These are phyloP conservation scores for Cloeon dipterum DNA, from an alignment of 2,888 invertebrate species.

Conservation along the genomic window DNA sequence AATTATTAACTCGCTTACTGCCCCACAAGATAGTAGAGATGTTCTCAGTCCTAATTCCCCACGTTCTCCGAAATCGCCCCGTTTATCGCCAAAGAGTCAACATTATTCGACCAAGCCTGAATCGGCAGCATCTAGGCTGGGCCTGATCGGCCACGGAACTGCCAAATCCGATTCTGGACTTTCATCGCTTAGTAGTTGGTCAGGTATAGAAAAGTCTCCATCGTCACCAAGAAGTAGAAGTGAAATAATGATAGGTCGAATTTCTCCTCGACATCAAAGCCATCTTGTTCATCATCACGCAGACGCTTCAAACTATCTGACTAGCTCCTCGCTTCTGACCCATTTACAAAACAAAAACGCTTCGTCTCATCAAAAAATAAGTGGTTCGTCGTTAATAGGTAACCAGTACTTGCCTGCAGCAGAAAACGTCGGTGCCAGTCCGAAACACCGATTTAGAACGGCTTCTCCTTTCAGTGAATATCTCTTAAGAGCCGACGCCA, in stretches of 20 bases:
- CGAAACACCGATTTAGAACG: background rate
- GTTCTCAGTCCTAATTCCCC: constrained; percentile 36
- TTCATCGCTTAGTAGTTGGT: constrained; percentile 72
- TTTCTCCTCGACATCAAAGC: background rate
- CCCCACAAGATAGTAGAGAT: constrained; percentile 17
- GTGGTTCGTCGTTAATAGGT: background rate
- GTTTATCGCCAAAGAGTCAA: constrained; percentile 40
- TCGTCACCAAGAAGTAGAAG: constrained; percentile 34
- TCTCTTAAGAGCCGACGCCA: constrained; percentile 26
- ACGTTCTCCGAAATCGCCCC: constrained; percentile 45
- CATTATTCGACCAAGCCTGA: constrained; percentile 8
- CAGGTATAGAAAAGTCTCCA: constrained; percentile 64
- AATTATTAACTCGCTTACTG: constrained; percentile 9
- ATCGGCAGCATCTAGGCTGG: background rate
- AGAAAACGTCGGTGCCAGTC: background rate
- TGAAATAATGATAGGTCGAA: background rate
- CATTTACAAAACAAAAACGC: no score
- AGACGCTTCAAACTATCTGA: no score
- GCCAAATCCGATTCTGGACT: constrained; percentile 70
- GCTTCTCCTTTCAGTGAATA: constrained; percentile 16
- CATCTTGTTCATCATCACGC: background rate
- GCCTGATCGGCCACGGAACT: constrained; percentile 17
- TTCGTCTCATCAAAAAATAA: no score
- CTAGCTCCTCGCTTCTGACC: background rate
- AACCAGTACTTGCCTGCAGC: background rate